Evolutionary conservation across 2,888 invertebrate genomes (phyloP), one percentile per base, ranked within the genome.

Genomic region (Cataglyphis cursor): DNA sequence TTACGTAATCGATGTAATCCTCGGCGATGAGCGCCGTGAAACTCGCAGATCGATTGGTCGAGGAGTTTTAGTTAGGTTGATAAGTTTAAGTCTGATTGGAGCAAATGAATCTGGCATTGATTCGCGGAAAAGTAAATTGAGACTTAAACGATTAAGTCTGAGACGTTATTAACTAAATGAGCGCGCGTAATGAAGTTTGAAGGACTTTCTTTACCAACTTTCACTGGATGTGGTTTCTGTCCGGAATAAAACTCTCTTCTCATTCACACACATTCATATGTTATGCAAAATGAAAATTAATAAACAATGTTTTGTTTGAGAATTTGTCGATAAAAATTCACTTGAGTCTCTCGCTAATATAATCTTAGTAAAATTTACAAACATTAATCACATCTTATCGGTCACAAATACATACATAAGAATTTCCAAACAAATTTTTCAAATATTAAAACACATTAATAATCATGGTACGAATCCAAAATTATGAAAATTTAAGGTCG

Each of bases 401-500:
- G 31, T 21, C 62, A 64, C 61, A 12, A 38, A 38, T 35, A 12
- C 64, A 10, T 35, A 28, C 24, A 65, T 44, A 44, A 5, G 1
- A 48, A n/a, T 48, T 31, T 31, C 12, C 12, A n/a, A 24, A 12
- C 9, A 9, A 76, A 21, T 57, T 9, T 68, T 68, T 1, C 41
- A 41, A 8, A 66, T 9, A 66, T 9, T 38, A 2, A 66, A 2
- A 66, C 18, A 35, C 38, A 48, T 62, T 35, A 31, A 24, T 1
- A 12, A 66, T 28, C n/a, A 15, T 12, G 8, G 5, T n/a, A 31
- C 12, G 24, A 8, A 8, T 54, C 0, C 15, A 6, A 28, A 44
- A 76, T n/a, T 15, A 18, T n/a, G 28, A 59, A 2, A 0, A 78
- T 78, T 85, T 65, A 85, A 51, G 82, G 78, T 64, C 48, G 86